A percentile compares a stretch with the other conserved stretches of the same genome.
phyloP scores from a whole-genome alignment of 2,888 invertebrate genomes.

The Idaea biselata region DNA sequence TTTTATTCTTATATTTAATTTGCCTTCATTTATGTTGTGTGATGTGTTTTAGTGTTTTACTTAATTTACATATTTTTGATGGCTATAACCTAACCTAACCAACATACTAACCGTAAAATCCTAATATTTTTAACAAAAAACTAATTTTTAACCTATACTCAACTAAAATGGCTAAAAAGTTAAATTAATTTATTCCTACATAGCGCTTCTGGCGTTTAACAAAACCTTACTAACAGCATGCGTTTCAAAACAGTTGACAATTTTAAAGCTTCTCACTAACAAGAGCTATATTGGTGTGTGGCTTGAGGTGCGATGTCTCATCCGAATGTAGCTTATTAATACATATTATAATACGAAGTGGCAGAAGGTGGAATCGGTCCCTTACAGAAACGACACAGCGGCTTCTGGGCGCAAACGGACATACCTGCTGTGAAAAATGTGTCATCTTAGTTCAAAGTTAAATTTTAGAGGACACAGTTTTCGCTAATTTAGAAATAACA shows the following conservation, averaged over 20 bases:
- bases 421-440: constrained; percentile 44
- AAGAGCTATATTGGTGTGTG: not conserved
- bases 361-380: constrained; percentile 57
- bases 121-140: not conserved
- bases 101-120: not conserved
- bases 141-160: not conserved
- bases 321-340: not conserved
- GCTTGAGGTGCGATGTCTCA: not conserved
- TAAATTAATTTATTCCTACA: not conserved
- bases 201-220: constrained; percentile 10
- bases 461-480: constrained; percentile 20
- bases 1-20: not conserved
- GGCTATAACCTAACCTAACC: no score
- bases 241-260: not conserved
- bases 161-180: not conserved
- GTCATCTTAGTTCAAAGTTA: constrained; percentile 3
- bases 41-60: not conserved
- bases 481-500: not conserved
- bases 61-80: not conserved
- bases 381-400: constrained; percentile 38
- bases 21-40: not conserved
- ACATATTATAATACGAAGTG: constrained; percentile 39
- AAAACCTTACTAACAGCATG: constrained; percentile 11
- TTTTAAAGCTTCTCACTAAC: not conserved
- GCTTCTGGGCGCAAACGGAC: constrained; percentile 65